A percentile compares a stretch with the other conserved stretches of the same genome.
Evolutionary conservation across 2,113 vertebrate genomes (phyloP).

Genomic region (Ginglymostoma cirratum): DNA sequence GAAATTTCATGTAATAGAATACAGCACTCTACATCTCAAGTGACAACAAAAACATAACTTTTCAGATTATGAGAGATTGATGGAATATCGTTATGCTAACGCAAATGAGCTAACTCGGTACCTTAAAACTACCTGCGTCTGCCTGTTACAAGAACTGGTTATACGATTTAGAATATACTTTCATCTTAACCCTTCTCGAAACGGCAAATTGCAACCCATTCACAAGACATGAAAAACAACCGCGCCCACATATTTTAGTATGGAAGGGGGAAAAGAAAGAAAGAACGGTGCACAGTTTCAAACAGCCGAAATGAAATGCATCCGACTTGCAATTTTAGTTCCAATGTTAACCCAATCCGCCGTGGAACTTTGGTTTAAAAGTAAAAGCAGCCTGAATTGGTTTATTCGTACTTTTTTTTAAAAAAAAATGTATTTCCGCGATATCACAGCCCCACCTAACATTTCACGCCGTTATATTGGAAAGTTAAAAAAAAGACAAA

Average conservation of each 20-base stretch:
- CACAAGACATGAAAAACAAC: not conserved
- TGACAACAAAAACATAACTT: not conserved
- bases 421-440: not conserved
- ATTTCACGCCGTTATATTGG: not conserved
- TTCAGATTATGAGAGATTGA: not conserved
- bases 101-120: not conserved
- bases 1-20: not conserved
- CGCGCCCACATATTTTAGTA: slow-evolving; percentile 9
- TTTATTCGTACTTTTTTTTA: not conserved
- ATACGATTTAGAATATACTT: too few relatives aligned
- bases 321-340: not conserved
- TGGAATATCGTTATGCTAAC: not conserved
- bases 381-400: not conserved
- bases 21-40: not conserved
- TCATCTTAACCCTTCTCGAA: not conserved
- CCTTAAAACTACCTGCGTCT: not conserved
- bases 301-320: not conserved
- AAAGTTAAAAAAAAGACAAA: not conserved
- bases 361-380: not conserved
- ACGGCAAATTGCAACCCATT: not conserved
- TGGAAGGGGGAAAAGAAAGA: not conserved
- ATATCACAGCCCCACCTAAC: slow-evolving; percentile 3
- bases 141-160: not conserved
- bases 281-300: not conserved
- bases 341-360: not conserved